Evolutionary conservation across 2,113 vertebrate species (phyloP), one percentile per base, ranked within the genome.

Genomic region (Malurus cyaneus): DNA sequence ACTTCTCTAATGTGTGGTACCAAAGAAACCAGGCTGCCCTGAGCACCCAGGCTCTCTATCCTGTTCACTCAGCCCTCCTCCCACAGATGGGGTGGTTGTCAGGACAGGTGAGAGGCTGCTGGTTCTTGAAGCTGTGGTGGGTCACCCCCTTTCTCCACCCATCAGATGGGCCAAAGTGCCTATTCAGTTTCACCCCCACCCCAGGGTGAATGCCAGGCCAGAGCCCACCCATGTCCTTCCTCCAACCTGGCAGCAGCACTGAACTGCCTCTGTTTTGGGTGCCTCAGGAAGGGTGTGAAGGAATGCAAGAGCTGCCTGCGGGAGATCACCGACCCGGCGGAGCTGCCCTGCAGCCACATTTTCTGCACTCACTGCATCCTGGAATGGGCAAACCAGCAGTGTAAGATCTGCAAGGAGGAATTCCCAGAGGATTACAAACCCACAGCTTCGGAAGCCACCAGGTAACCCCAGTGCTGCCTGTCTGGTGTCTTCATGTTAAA

Each of bases 301-400:
- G 66, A 80, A 17, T 88, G 85, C 74, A 80, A 71, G 85, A 80
- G 74, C 42, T 88, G 74, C 57, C 85, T 88, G 19, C 29, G 19
- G 34, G 85, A 88, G 49, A 88, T 80, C 74, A 80, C 57, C 1
- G 57, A 88, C 11, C 85, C 74, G 1, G 85, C 57, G 0, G 65
- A 88, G 66, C 74, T 88, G 57, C 74, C 74, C 57, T 88, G 85
- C 24, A 2, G 42, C 57, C 74, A 80, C 85, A 79, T 88, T 42
- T 88, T 88, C 85, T 80, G 85, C 50, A 29, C 85, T 4, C 29
- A 4, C 25, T 88, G 74, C 57, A 64, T 88, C 74, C 57, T 29
- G 74, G 57, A 71, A 41, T 88, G 85, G 85, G 11, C 1, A 1
- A 62, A 14, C 34, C 71, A 71, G 57, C 74, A 56, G 42, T 80